Base-by-base conservation (phyloP, 2,797 vertebrate species). In the Tragelaphus eurycerus region DNA sequence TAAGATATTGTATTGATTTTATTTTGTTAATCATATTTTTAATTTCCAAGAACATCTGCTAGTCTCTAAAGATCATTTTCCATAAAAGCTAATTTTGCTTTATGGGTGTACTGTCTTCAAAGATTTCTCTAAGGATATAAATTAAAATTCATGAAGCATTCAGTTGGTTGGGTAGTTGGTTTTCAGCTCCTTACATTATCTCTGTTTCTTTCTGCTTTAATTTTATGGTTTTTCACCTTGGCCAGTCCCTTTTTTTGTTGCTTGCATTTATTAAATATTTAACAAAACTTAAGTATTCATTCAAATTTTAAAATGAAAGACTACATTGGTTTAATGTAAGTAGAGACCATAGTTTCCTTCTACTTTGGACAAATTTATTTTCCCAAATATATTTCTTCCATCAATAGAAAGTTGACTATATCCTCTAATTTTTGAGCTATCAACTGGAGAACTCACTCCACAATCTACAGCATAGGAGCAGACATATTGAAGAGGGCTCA, bases 221-320 rank as follows among this genome's bases (percentile, higher is more conserved):
- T 31, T 86, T 86, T 86, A 25, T 86, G 7, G 2, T 86, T 74
- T 34, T 52, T 29, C 15, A 83, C 19, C 6, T 50, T 52, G 16
- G 5, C 60, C 11, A 17, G 79, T 59, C 15, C 38, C 11, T 43
- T 93, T 52, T 78, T 78, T 38, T 21, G 11, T 59, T 54, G 4
- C 43, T 90, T 46, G 10, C 15, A 34, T 81, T 71, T 97, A 52
- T 84, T 88, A 84, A 93, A 27, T 74, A 79, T 85, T 21, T 46
- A 54, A 27, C 38, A 4, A 38, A 79, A 79, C 14, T 48, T 57
- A 76, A 11, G 15, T 81, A 23, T 14, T 67, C 19, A 5, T 54
- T 90, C 13, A 59, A 48, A 91, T 67, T 83, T 78, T 90, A 17
- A 93, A 90, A 82, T 71, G 15, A 83, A 76, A 82, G 17, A 48